Percentiles rank a stretch among this genome's conserved stretches.
phyloP scores from a whole-genome alignment of 2,888 invertebrate genomes.

The Drosophila anomelani region DNA sequence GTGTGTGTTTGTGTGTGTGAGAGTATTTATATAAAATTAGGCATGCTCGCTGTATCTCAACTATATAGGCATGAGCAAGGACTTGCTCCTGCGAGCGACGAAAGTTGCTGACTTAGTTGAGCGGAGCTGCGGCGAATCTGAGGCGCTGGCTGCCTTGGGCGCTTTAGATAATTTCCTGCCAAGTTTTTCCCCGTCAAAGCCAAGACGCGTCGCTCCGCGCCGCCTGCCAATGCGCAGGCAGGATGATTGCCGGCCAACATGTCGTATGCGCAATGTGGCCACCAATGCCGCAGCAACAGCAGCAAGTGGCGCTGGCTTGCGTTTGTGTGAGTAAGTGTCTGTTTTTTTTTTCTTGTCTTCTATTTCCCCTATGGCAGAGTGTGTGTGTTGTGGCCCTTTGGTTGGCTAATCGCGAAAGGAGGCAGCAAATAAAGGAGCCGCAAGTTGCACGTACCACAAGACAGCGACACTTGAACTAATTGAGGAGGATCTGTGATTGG shows the following conservation, averaged over 20 bases:
- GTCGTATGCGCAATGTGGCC: constrained; percentile 71
- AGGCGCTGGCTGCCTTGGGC: constrained; percentile 44
- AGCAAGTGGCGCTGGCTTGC: constrained; percentile 42
- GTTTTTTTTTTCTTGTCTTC: constrained; percentile 4
- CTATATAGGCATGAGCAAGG: constrained; percentile 69
- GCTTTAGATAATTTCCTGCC: constrained; percentile 71
- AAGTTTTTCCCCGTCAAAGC: constrained; percentile 70
- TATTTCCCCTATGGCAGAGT: constrained; percentile 9
- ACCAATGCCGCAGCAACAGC: constrained; percentile 74
- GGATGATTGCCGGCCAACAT: constrained; percentile 57
- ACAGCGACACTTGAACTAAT: constrained; percentile 57
- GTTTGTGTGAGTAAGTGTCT: constrained; percentile 20
- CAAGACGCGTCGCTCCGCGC: constrained; percentile 47
- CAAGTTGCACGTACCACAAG: constrained; percentile 70
- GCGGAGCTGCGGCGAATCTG: constrained; percentile 73
- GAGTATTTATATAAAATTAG: constrained; percentile 58
- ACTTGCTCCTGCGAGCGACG: constrained; percentile 17
- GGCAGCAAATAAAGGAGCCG: constrained; percentile 52
- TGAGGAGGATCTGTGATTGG: constrained; percentile 48
- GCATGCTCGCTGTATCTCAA: constrained; percentile 50
- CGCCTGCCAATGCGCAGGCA: constrained; percentile 72
- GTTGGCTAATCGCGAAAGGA: constrained; percentile 69
- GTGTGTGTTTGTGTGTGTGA: constrained; percentile 31
- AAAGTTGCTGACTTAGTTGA: constrained; percentile 70
- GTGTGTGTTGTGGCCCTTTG: constrained; percentile 53